Evolutionary conservation across 1,140 invertebrate species (phyloP).

Genomic region (Tachypleus tridentatus): DNA sequence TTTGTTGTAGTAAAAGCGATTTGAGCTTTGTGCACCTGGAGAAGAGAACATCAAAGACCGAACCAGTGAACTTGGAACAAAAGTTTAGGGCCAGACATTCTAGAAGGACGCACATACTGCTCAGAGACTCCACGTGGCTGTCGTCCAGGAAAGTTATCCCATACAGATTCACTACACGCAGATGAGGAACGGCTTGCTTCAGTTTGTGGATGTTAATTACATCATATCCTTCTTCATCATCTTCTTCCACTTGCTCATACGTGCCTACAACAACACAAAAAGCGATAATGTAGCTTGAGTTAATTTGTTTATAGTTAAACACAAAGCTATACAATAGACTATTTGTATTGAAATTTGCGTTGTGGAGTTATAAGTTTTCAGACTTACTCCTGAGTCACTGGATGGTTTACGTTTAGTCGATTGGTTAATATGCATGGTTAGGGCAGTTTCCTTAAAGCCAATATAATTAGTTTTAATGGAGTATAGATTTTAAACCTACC

Average conservation of each 20-base stretch:
- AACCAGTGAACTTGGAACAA: conserved; percentile 90
- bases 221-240: conserved; percentile 98
- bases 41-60: conserved; percentile 87
- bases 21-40: conserved; percentile 81
- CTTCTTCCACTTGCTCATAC: conserved; percentile 96
- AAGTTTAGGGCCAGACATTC: conserved; percentile 94
- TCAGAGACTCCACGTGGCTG: conserved; percentile 93
- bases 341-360: too few species aligned
- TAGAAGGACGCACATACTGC: conserved; percentile 56
- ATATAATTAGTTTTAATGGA: too few species aligned
- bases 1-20: conserved; percentile 88
- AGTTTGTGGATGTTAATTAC: conserved; percentile 99
- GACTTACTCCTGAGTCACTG: too few species aligned
- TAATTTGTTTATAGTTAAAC: too few species aligned
- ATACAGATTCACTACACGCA: conserved; percentile 87
- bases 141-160: conserved; percentile 97
- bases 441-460: too few species aligned
- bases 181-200: conserved; percentile 87
- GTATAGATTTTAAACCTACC: too few species aligned
- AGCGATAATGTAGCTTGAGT: too few species aligned
- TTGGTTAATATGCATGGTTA: too few species aligned
- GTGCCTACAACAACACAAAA: conserved; percentile 88
- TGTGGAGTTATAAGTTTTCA: too few species aligned
- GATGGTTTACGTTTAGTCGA: too few species aligned
- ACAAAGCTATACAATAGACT: too few species aligned